Evolutionary conservation across 2,113 vertebrate species (phyloP), one percentile per base, ranked within the genome.

Genomic region (Ellobius talpinus): DNA sequence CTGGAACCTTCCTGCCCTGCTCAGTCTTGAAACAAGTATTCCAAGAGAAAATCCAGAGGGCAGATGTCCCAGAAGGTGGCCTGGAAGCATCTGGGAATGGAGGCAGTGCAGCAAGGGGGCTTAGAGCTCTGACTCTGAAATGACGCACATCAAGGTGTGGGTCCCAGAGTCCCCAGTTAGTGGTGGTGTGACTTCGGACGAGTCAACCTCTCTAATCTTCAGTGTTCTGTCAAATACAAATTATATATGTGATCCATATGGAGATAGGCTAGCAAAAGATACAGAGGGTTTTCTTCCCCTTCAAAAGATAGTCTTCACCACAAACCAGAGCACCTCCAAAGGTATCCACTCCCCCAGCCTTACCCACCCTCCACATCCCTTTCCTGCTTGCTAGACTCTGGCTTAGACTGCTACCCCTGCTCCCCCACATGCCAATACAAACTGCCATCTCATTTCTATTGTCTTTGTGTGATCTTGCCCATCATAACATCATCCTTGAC

Each of bases 1-100:
- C 68, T 97, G 61, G 84, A 96, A 74, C 85, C 90, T 93, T 36
- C 66, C 9, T 29, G 70, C 82, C 61, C 9, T 26, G 23, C 39
- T 76, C 94, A 92, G 12, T 61, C 79, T 63, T 58, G n/a, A 86
- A 81, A 29, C 29, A 0, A 31, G 50, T 2, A 42, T 92, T 76
- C 88, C 3, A 87, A 92, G 90, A 93, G 93, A 33, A 97, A 95
- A 92, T 63, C 12, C 36, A 0, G 13, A 24, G 11, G 26, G n/a
- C 31, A 4, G 0, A 0, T 21, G 21, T 63, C 63, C 66, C 31
- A 45, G 31, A 24, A 26, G 14, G 16, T 21, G 36, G 21, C n/a
- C 47, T 0, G 16, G 14, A 58, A 5, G 61, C 45, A 5, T 70
- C 21, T 24, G 21, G 0, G 29, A n/a, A 14, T 39, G n/a, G 77